A percentile compares a stretch with the other conserved stretches of the same genome.
Evolutionary conservation across 1,140 invertebrate species (phyloP).

Genomic region (Spodoptera frugiperda): DNA sequence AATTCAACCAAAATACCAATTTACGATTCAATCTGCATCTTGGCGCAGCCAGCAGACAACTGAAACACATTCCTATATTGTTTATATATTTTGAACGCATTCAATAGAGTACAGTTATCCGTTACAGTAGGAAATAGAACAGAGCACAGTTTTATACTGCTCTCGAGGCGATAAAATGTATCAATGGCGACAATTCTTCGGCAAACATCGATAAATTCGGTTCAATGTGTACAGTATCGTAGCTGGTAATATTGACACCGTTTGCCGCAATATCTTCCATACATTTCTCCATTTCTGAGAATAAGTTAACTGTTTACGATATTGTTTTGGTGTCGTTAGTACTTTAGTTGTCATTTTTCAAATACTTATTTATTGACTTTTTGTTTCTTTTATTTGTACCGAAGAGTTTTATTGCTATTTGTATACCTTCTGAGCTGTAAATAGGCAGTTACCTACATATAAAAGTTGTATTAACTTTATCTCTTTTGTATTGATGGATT

Average conservation of each 20-base stretch:
- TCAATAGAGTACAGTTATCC: constrained; percentile 24
- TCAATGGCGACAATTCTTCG: constrained; percentile 52
- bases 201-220: constrained; percentile 42
- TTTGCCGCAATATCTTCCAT: constrained; percentile 15
- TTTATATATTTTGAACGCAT: constrained; percentile 11
- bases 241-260: constrained; percentile 18
- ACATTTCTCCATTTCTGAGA: constrained; percentile 2
- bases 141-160: constrained; percentile 36
- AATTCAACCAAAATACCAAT: background rate
- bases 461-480: background rate
- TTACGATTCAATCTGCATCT: constrained; percentile 11
- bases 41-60: background rate
- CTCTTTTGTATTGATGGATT: too few relatives aligned
- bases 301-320: background rate
- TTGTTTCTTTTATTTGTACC: too few relatives aligned
- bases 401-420: background rate
- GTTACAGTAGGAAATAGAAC: constrained; percentile 20
- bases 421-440: background rate
- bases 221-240: constrained; percentile 23
- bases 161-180: constrained; percentile 55
- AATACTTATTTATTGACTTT: too few relatives aligned
- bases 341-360: background rate
- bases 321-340: background rate
- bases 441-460: too few relatives aligned
- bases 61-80: background rate